Base-by-base conservation (phyloP, 2,113 vertebrate genomes). In the Thunnus maccoyii region DNA sequence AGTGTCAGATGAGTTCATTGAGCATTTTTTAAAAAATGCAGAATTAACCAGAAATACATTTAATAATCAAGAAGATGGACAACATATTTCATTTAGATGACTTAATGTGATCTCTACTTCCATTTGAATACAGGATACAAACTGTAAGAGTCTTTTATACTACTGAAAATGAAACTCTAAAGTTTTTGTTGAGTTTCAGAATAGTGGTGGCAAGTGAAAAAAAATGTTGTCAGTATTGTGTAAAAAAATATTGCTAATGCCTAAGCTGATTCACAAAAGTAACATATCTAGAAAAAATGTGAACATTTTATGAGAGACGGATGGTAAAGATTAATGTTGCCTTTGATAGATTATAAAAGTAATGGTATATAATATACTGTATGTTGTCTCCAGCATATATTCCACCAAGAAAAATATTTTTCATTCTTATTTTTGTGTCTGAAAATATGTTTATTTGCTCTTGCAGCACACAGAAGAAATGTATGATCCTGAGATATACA, bases 401-500 rank as follows among this genome's bases (percentile, higher is more conserved):
- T 54, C 14, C 13, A 69, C 13, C 15, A 12, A 50, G 51, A 51
- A 13, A 27, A 55, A 30, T 3, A 14, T 17, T n/a, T 36, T 52
- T 20, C 4, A 57, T 27, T 41, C 1, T 1, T 41, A 14, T 65
- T 22, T 25, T 46, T 81, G 61, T 64, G 69, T 41, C n/a, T 83
- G 47, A 65, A 48, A 48, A 17, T 86, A 90, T 80, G 92, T 89
- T 87, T 78, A 55, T 93, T 65, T 86, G 5, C n/a, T 77, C 25
- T 63, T 63, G 6, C 88, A 99, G 97, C 96, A 96, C 80, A 93
- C 97, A 30, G 98, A 99, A 93, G 98, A 99, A 71, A 96, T 98
- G 90, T 99, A 98, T 48, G 98, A 99, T 30, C 84, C 97, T 52
- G 98, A 99, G 61, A 96, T 97, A 84, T 99, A 97, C 94, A 96